Conservation (phyloP, 2,113 vertebrate genomes). For the Channa argus region DNA sequence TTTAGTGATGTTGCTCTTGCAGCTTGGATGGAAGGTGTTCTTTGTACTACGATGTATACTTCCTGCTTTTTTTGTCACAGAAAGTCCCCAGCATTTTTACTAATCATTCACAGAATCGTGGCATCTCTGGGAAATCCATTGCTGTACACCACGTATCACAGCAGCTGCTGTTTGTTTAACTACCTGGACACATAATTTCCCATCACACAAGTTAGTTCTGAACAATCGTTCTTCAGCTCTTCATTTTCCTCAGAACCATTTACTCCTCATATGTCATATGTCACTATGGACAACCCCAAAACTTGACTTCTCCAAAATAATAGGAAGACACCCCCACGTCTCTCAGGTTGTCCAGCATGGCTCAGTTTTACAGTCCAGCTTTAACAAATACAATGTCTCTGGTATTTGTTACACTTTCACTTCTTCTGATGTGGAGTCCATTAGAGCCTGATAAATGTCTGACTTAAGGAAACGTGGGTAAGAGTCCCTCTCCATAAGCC, state of each 20-base stretch:
- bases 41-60: constrained; percentile 35
- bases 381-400: neutral
- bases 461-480: constrained; percentile 91
- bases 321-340: neutral
- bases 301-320: constrained; percentile 1
- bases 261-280: too few relatives aligned
- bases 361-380: constrained; percentile 15
- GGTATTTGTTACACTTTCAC: constrained; percentile 62
- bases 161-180: neutral
- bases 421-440: constrained; percentile 81
- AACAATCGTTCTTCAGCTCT: neutral
- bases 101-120: neutral
- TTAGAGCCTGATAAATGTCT: constrained; percentile 86
- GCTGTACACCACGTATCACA: neutral
- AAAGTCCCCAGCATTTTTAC: constrained; percentile 62
- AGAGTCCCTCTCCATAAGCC: constrained; percentile 90
- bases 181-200: neutral
- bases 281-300: neutral
- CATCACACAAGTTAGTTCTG: neutral
- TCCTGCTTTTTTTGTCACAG: constrained; percentile 37
- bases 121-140: constrained; percentile 34
- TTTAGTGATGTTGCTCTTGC: constrained; percentile 36
- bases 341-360: constrained; percentile 25
- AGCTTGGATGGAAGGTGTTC: constrained; percentile 10
- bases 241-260: neutral